These are phyloP conservation scores for Catharus minimus DNA, from an alignment of 2,113 vertebrate species.

Conservation along the genomic window DNA sequence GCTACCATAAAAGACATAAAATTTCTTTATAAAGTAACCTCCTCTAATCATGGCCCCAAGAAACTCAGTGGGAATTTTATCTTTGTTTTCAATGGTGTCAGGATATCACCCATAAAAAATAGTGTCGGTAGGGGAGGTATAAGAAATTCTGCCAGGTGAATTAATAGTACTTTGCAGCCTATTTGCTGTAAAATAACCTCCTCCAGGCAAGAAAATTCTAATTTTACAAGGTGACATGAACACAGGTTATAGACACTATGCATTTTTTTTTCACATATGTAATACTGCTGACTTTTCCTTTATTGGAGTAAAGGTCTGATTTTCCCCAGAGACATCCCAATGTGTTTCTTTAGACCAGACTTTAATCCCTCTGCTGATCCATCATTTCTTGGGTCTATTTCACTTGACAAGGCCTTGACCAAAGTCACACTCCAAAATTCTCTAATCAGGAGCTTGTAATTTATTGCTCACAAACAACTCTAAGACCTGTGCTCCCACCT, in stretches of 20 bases:
- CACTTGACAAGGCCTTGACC: conserved; percentile 35
- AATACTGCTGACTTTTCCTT: not conserved
- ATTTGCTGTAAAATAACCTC: not conserved
- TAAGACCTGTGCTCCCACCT: not conserved
- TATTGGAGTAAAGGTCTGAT: conserved; percentile 3
- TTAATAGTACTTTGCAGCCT: not conserved
- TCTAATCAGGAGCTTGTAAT: conserved; percentile 27
- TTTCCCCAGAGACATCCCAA: not conserved
- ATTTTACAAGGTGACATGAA: conserved; percentile 1
- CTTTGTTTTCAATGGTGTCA: not conserved
- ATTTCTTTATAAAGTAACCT: not conserved
- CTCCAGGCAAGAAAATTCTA: not conserved
- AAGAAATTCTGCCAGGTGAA: not conserved
- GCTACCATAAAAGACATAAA: not conserved
- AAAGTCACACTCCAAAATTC: conserved; percentile 12
- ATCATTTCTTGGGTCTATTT: conserved; percentile 34
- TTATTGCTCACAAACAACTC: not conserved
- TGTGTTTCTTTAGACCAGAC: not conserved
- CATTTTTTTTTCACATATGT: conserved; percentile 15
- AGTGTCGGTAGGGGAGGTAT: not conserved
- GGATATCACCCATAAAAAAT: not conserved
- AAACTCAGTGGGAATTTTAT: not conserved
- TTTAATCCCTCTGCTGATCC: conserved; percentile 30
- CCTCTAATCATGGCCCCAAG: not conserved
- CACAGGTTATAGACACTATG: not conserved